Evolutionary conservation across 2,888 invertebrate species (phyloP), one percentile per base, ranked within the genome.

Genomic region (Blastobasis lacticolella): DNA sequence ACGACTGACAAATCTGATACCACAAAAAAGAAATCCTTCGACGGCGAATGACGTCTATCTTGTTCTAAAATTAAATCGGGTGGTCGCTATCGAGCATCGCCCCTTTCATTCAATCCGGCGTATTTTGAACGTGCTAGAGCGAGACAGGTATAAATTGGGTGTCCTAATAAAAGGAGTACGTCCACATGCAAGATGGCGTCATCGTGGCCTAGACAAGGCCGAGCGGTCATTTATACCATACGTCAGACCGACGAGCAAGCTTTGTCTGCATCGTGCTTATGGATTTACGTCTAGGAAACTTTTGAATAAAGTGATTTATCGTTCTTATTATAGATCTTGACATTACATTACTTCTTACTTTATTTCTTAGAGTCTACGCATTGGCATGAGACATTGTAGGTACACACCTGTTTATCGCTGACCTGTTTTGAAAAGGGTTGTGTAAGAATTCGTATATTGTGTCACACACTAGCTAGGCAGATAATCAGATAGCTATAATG

Each of bases 171-270:
- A 84, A 84, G 71, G 71, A 78, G 77, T 80, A 73, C 78, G 74
- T 78, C 74, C 71, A 73, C 75, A 78, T 76, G 72, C 76, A 77
- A 80, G 75, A 84, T 88, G 87, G 85, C 87, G 87, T 88, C 87
- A 86, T 73, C 80, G 76, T 75, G 87, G 86, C 87, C 87, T 88
- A 87, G 87, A 85, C 87, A 87, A 87, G 87, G 87, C 85, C 87
- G 87, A 75, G 75, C 86, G 84, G 85, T 82, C 84, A 78, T 82
- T 84, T 79, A 69, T 79, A 81, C 78, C 73, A 72, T 76, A 82
- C 79, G 76, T 76, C 83, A 81, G 82, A 81, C 23, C 23, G 23
- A 23, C 80, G 69, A 69, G 58, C 61, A 23, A 67, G 70, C 78
- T 76, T 80, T 81, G 82, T 82, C 75, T 75, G 75, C 60, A 10